Base-by-base conservation (phyloP, 2,797 vertebrate species). In the Myotis vivesi region DNA sequence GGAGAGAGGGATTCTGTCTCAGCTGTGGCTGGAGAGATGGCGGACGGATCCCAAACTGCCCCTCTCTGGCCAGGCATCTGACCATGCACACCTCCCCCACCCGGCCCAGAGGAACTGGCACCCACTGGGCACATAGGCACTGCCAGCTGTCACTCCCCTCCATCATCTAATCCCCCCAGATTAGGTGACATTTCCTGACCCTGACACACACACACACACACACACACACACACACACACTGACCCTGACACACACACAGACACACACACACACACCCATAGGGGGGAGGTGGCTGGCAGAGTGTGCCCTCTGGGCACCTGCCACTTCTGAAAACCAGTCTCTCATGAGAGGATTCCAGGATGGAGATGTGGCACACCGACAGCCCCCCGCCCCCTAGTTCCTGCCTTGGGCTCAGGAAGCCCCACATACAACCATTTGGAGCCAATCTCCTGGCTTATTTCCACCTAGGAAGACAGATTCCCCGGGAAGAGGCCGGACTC, bases 1-100 rank as follows among this genome's bases (percentile, higher is more conserved):
- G 57, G 49, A 72, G 81, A 41, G 89, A 72, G 79, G 71, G 72
- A 30, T 66, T 92, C 93, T 80, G 75, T 83, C 97, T 94, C 94
- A 92, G 96, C 96, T 96, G 97, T 44, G 96, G 96, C 96, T 97
- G 96, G 80, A 96, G 96, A 96, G 96, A 97, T 77, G 92, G 96
- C 16, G 76, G 88, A 90, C 83, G 0, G 3, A 59, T 68, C 93
- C 82, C 28, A 36, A 5, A 1, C 3, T 30, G 69, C 57, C 85
- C 85, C 69, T 79, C 79, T 89, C 62, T 66, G 77, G 77, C 55
- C 88, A 85, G 93, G 30, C 66, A 57, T 76, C 92, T 92, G 88
- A 86, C 81, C 38, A 62, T 20, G 66, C 46, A 44, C 51, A 72
- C 95, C 87, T 84, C 92, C 87, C 94, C 91, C 77, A 69, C 19